Percentiles rank a stretch among this genome's conserved stretches.
These are phyloP conservation scores for Typhlomys cinereus DNA, from an alignment of 2,113 vertebrate genomes.

Conservation along the genomic window DNA sequence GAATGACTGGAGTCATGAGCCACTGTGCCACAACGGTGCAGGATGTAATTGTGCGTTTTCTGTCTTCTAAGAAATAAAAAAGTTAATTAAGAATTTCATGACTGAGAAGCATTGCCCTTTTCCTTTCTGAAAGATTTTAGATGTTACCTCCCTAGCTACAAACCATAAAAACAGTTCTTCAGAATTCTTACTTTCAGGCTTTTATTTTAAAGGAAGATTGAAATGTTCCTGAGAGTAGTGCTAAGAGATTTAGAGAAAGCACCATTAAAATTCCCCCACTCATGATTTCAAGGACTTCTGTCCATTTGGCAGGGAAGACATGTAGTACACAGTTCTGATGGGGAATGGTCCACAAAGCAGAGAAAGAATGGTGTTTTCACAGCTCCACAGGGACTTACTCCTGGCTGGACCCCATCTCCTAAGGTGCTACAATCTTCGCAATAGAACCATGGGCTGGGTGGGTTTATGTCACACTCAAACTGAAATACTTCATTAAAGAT, in stretches of 20 bases:
- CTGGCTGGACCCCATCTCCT: background rate
- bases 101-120: constrained; percentile 31
- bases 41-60: background rate
- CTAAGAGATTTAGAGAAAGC: background rate
- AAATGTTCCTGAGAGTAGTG: background rate
- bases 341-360: background rate
- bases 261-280: background rate
- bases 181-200: background rate
- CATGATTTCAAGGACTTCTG: background rate
- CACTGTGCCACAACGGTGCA: constrained; percentile 14
- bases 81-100: constrained; percentile 68
- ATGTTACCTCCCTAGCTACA: constrained; percentile 47
- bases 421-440: background rate
- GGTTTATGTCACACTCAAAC: background rate
- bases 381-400: background rate
- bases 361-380: background rate
- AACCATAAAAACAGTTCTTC: constrained; percentile 43
- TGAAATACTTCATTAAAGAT: background rate
- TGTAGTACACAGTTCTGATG: background rate
- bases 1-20: constrained; percentile 57
- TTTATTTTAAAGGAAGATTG: constrained; percentile 40
- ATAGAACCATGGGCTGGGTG: background rate
- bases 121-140: constrained; percentile 56
- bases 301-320: background rate
- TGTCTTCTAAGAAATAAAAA: constrained; percentile 50